Percentiles rank a stretch among this genome's conserved stretches.
These are phyloP conservation scores for Lutjanus campechanus DNA, from an alignment of 2,797 vertebrate genomes.

Conservation along the genomic window DNA sequence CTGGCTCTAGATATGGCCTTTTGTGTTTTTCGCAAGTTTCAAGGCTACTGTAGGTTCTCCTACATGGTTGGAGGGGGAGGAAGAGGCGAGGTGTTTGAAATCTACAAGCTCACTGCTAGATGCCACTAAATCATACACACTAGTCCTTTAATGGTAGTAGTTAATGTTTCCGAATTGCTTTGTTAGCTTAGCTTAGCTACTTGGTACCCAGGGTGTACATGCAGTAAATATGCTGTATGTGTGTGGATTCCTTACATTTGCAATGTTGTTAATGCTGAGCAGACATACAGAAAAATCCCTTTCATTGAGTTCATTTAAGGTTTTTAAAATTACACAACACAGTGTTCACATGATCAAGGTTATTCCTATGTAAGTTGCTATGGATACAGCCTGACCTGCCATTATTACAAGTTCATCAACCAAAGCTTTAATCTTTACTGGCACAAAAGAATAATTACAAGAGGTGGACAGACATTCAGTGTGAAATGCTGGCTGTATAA, in stretches of 20 bases:
- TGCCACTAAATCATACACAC: too few species aligned
- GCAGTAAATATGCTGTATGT: too few species aligned
- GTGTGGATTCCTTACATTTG: too few species aligned
- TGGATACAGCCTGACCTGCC: background rate
- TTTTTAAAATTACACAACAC: background rate
- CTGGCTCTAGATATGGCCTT: too few species aligned
- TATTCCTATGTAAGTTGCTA: background rate
- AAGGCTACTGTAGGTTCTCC: too few species aligned
- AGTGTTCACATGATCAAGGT: background rate
- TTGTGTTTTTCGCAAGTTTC: too few species aligned
- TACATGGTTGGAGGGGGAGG: too few species aligned
- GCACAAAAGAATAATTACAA: background rate
- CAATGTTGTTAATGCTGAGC: too few species aligned
- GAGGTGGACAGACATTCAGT: background rate
- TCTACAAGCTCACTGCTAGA: too few species aligned
- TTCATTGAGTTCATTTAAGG: background rate
- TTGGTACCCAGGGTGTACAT: background rate
- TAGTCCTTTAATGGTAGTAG: background rate
- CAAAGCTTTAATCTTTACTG: background rate
- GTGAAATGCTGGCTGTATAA: too few species aligned
- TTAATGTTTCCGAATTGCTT: background rate
- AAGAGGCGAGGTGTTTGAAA: too few species aligned
- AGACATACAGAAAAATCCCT: background rate
- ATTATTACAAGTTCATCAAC: background rate
- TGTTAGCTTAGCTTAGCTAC: background rate